A percentile compares a stretch with the other conserved stretches of the same genome.
These are phyloP conservation scores for Venustaconcha ellipsiformis DNA, from an alignment of 1,140 invertebrate species.

Conservation along the genomic window DNA sequence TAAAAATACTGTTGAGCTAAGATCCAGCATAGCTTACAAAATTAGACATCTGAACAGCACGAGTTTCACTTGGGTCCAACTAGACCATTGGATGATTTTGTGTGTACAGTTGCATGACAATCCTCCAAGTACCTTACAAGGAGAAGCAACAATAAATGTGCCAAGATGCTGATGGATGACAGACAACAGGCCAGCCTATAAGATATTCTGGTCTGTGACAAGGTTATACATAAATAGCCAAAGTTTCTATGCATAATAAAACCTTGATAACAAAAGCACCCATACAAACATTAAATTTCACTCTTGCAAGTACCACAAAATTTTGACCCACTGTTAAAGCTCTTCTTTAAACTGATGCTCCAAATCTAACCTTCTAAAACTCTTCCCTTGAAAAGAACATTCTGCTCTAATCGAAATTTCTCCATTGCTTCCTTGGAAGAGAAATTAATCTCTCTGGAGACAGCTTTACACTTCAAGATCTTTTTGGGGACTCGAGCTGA, in stretches of 20 bases:
- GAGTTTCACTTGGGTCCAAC: too few relatives aligned
- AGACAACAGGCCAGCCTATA: too few relatives aligned
- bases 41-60: too few relatives aligned
- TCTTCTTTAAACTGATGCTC: background rate
- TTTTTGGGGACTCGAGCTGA: slow-evolving; percentile 93
- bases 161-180: too few relatives aligned
- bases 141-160: too few relatives aligned
- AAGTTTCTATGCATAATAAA: background rate
- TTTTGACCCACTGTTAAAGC: background rate
- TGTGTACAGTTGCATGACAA: too few relatives aligned
- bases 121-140: too few relatives aligned
- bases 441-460: slow-evolving; percentile 98
- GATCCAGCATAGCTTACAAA: too few relatives aligned
- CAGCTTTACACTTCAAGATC: slow-evolving; percentile 94
- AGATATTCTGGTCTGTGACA: too few relatives aligned
- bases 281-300: background rate
- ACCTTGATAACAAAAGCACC: background rate
- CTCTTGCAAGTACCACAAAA: background rate
- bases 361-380: slow-evolving; percentile 73
- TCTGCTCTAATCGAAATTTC: slow-evolving; percentile 96
- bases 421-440: slow-evolving; percentile 97
- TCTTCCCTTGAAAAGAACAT: slow-evolving; percentile 81
- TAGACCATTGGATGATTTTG: too few relatives aligned
- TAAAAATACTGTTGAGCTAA: too few relatives aligned
- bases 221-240: too few relatives aligned